Conservation (phyloP, 1,140 invertebrate genomes). For the Microplitis demolitor region DNA sequence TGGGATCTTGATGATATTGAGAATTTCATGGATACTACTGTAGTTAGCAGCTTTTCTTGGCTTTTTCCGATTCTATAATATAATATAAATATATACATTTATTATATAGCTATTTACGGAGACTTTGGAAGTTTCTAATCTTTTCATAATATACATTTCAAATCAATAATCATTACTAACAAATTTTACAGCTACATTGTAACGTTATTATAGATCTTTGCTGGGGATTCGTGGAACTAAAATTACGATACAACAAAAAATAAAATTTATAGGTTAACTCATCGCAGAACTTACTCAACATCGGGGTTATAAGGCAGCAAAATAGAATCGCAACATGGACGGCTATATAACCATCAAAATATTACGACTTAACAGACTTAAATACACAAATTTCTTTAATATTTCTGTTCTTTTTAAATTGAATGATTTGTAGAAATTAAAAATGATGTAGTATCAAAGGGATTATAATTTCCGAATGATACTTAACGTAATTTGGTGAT, state of each 20-base stretch:
- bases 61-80: background rate
- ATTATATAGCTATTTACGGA: background rate
- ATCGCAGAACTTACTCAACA: background rate
- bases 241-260: background rate
- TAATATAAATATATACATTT: background rate
- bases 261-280: background rate
- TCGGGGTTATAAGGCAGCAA: too few relatives aligned
- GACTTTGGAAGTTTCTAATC: background rate
- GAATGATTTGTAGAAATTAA: background rate
- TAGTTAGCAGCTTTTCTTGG: conserved; percentile 24
- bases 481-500: conserved; percentile 10
- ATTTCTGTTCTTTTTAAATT: background rate
- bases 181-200: conserved; percentile 9
- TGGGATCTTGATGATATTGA: conserved; percentile 26
- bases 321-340: too few relatives aligned
- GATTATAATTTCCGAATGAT: background rate
- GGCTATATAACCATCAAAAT: too few relatives aligned
- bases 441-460: background rate
- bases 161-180: background rate
- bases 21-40: conserved; percentile 17
- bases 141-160: background rate
- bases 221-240: background rate
- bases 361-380: too few relatives aligned
- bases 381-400: too few relatives aligned
- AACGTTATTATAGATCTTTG: background rate